Percentiles rank a stretch among this genome's conserved stretches.
These are phyloP conservation scores for Cathartes aura DNA, from an alignment of 2,113 vertebrate genomes.

Conservation along the genomic window DNA sequence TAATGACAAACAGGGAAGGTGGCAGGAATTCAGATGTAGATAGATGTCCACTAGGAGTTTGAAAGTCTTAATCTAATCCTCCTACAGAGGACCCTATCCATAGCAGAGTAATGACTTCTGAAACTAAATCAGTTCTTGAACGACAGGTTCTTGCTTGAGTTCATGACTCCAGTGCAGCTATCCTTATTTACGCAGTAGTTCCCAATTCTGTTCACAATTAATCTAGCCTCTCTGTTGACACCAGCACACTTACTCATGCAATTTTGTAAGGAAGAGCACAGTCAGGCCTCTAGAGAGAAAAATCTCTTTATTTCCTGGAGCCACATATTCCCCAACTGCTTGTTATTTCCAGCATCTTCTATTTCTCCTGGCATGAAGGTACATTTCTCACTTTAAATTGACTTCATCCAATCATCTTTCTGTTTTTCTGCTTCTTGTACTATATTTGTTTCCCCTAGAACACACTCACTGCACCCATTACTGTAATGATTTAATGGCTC, in stretches of 20 bases:
- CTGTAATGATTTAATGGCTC: not conserved
- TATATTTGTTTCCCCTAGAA: not conserved
- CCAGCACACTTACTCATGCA: not conserved
- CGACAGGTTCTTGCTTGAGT: not conserved
- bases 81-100: not conserved
- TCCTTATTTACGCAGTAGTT: conserved; percentile 17
- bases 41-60: not conserved
- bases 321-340: not conserved
- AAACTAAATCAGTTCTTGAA: conserved; percentile 17
- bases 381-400: conserved; percentile 19
- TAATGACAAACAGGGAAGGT: not conserved
- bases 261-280: not conserved
- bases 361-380: not conserved
- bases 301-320: not conserved
- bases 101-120: conserved; percentile 7
- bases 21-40: not conserved
- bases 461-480: not conserved
- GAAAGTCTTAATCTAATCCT: conserved; percentile 14
- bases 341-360: conserved; percentile 31
- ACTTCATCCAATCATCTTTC: not conserved
- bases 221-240: not conserved
- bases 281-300: not conserved
- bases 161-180: not conserved
- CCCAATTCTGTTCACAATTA: conserved; percentile 17
- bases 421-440: not conserved